Percentiles rank a stretch among this genome's conserved stretches.
phyloP scores from a whole-genome alignment of 2,113 vertebrate species.

The Rhynchopsitta pachyrhyncha region DNA sequence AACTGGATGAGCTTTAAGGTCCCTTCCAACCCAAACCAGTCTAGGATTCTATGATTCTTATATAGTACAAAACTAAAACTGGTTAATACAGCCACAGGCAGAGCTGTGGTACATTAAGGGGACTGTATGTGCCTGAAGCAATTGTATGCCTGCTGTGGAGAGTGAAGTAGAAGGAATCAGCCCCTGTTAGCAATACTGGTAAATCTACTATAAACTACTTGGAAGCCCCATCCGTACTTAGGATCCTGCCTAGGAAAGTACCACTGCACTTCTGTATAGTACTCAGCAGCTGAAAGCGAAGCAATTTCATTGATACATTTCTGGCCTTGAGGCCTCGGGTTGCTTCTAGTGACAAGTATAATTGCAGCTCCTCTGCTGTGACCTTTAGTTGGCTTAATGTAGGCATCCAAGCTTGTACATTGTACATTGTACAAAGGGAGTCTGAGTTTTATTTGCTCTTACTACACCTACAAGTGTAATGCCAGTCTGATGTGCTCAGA shows the following conservation, averaged over 20 bases:
- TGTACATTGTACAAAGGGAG: neutral
- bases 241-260: neutral
- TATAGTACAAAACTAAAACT: neutral
- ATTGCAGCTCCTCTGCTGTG: slow-evolving; percentile 41
- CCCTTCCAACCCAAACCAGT: neutral
- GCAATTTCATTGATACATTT: slow-evolving; percentile 18
- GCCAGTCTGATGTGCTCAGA: slow-evolving; percentile 27
- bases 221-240: neutral
- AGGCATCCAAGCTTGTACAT: slow-evolving; percentile 24
- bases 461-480: slow-evolving; percentile 48
- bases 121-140: neutral
- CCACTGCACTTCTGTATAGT: neutral
- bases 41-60: neutral
- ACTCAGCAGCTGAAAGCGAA: neutral
- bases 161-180: neutral
- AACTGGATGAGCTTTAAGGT: neutral
- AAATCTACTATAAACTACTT: neutral
- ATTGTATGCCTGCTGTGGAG: neutral
- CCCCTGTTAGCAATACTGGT: neutral
- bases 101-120: neutral
- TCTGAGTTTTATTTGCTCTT: neutral
- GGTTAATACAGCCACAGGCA: neutral
- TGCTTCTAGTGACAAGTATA: neutral
- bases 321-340: neutral
- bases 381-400: slow-evolving; percentile 40